Conservation (phyloP, 2,113 vertebrate species). For the Ardeotis arabs region DNA sequence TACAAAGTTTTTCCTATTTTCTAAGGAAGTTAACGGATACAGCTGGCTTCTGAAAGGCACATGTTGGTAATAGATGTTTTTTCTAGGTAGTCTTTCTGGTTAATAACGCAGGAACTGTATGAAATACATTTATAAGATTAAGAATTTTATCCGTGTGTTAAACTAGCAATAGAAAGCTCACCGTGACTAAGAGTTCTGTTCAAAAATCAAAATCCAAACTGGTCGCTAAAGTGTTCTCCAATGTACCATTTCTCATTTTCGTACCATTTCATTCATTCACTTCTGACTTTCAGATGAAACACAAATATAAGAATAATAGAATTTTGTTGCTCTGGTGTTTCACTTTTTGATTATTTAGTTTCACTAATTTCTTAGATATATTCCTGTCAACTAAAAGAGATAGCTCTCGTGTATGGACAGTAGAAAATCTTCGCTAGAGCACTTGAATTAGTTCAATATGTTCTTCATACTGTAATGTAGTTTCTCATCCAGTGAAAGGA, state of each 20-base stretch:
- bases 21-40: background rate
- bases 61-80: background rate
- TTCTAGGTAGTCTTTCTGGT: background rate
- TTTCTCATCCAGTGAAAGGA: background rate
- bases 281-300: background rate
- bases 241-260: background rate
- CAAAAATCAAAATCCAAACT: background rate
- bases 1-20: background rate
- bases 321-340: background rate
- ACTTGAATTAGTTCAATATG: background rate
- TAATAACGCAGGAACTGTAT: background rate
- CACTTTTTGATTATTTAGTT: background rate
- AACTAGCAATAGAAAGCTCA: background rate
- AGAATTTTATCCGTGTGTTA: background rate
- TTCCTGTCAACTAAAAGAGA: background rate
- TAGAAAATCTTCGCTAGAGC: background rate
- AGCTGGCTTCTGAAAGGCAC: background rate
- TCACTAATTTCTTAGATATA: background rate
- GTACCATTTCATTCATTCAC: background rate
- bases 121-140: background rate
- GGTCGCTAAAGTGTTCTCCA: background rate
- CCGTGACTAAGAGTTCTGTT: background rate
- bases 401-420: background rate
- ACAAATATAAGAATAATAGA: background rate
- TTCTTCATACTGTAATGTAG: background rate